Evolutionary conservation across 2,113 vertebrate genomes (phyloP).

Genomic region (Pluvianellus socialis): DNA sequence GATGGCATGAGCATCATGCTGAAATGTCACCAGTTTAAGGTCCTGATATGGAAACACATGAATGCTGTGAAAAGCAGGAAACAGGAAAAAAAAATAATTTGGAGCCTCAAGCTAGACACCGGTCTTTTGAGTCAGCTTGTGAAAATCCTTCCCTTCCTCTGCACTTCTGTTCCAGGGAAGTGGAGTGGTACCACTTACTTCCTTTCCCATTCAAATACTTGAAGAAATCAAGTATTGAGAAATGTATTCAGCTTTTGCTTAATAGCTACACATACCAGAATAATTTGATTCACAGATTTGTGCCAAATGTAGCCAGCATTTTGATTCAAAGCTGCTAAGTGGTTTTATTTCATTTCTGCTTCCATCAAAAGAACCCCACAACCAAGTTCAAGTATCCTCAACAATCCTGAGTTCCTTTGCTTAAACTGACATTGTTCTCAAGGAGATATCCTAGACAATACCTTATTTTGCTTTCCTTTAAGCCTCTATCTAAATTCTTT

Average conservation of each 20-base stretch:
- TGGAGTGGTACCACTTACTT: neutral
- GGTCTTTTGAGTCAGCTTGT: neutral
- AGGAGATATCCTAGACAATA: slow-evolving; percentile 44
- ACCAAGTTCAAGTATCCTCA: slow-evolving; percentile 42
- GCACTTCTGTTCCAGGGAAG: neutral
- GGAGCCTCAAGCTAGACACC: neutral
- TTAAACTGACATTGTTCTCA: slow-evolving; percentile 52
- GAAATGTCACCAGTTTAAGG: neutral
- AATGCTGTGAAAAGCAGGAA: neutral
- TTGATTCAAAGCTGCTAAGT: slow-evolving; percentile 48
- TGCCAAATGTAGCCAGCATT: slow-evolving; percentile 20
- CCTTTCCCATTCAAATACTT: slow-evolving; percentile 36
- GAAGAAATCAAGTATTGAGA: slow-evolving; percentile 32
- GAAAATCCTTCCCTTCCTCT: slow-evolving; percentile 1
- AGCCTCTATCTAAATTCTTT: slow-evolving; percentile 31
- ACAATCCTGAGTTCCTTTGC: slow-evolving; percentile 21
- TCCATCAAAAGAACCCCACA: slow-evolving; percentile 41
- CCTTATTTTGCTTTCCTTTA: slow-evolving; percentile 41
- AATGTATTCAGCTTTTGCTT: slow-evolving; percentile 40
- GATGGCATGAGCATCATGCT: neutral
- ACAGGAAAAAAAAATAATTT: neutral
- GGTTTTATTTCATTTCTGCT: slow-evolving; percentile 43
- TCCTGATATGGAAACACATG: neutral
- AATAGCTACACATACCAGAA: slow-evolving; percentile 41
- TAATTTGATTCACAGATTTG: slow-evolving; percentile 48